phyloP scores from a whole-genome alignment of 2,888 invertebrate genomes.

The Chalcis sispes region DNA sequence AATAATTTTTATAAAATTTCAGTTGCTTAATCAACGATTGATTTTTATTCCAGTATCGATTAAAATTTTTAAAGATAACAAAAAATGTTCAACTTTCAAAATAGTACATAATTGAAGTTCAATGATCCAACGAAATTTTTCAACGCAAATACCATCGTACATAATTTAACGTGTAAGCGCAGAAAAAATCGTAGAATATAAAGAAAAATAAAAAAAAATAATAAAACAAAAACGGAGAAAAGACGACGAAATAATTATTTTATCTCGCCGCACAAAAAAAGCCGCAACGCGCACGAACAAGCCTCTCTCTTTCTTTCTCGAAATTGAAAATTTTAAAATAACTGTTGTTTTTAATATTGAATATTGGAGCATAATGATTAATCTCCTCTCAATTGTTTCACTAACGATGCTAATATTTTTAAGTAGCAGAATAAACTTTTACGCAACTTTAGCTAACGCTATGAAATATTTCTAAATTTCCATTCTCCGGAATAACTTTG shows the following conservation, averaged over 20 bases:
- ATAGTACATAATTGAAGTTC: slow-evolving; percentile 17
- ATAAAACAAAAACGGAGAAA: too few species aligned
- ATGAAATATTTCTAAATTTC: too few species aligned
- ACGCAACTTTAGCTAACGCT: neutral
- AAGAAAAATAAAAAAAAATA: slow-evolving; percentile 1
- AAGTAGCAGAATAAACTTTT: neutral
- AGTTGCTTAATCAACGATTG: too few species aligned
- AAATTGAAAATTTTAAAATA: neutral
- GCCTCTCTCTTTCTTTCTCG: slow-evolving; percentile 54
- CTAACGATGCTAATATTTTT: neutral
- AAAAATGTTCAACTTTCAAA: too few species aligned
- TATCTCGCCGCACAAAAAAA: slow-evolving; percentile 41
- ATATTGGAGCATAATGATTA: too few species aligned
- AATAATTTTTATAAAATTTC: too few species aligned
- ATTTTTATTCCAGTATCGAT: too few species aligned
- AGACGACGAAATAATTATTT: slow-evolving; percentile 32
- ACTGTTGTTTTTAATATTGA: neutral
- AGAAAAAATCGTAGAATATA: slow-evolving; percentile 3
- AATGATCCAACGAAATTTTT: slow-evolving; percentile 55
- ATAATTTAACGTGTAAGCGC: slow-evolving; percentile 14
- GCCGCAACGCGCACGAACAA: slow-evolving; percentile 28
- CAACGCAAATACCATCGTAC: slow-evolving; percentile 26
- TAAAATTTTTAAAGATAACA: neutral
- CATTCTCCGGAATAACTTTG: too few species aligned
- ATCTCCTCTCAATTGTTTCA: neutral